A percentile compares a stretch with the other conserved stretches of the same genome.
phyloP scores from a whole-genome alignment of 1,140 invertebrate species.

The Lepeophtheirus salmonis region DNA sequence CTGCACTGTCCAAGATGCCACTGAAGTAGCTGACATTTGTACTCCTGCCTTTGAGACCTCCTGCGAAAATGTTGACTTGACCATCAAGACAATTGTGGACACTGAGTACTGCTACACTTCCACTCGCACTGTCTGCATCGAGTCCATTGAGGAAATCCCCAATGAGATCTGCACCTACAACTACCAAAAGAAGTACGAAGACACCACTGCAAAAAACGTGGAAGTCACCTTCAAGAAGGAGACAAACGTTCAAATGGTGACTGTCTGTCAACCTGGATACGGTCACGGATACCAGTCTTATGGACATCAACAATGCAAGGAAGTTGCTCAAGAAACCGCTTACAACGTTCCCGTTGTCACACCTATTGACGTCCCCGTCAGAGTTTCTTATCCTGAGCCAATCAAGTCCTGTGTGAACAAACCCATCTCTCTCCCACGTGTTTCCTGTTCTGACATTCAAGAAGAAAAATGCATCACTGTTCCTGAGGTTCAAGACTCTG shows the following conservation, averaged over 20 bases:
- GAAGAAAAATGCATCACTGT: constrained; percentile 16
- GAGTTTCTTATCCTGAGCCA: constrained; percentile 13
- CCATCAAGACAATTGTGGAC: constrained; percentile 17
- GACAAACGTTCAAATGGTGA: constrained; percentile 12
- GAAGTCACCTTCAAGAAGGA: constrained; percentile 18
- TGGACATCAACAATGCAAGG: constrained; percentile 14
- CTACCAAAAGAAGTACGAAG: constrained; percentile 13
- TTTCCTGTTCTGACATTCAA: background rate
- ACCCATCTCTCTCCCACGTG: constrained; percentile 13
- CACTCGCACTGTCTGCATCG: constrained; percentile 16
- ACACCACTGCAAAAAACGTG: constrained; percentile 18
- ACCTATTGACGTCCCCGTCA: constrained; percentile 12
- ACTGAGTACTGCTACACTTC: constrained; percentile 10
- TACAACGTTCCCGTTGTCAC: constrained; percentile 18
- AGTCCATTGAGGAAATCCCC: constrained; percentile 17
- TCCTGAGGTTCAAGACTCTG: constrained; percentile 5
- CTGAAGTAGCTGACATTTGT: constrained; percentile 15
- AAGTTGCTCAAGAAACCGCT: constrained; percentile 16
- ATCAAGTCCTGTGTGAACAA: constrained; percentile 19
- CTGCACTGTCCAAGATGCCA: constrained; percentile 16
- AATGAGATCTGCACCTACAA: constrained; percentile 18
- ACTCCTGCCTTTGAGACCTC: constrained; percentile 15
- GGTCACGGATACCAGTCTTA: constrained; percentile 10
- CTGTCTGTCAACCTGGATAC: constrained; percentile 16
- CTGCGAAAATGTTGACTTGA: constrained; percentile 9